phyloP scores from a whole-genome alignment of 1,140 invertebrate genomes.

The Trichomalopsis sarcophagae region DNA sequence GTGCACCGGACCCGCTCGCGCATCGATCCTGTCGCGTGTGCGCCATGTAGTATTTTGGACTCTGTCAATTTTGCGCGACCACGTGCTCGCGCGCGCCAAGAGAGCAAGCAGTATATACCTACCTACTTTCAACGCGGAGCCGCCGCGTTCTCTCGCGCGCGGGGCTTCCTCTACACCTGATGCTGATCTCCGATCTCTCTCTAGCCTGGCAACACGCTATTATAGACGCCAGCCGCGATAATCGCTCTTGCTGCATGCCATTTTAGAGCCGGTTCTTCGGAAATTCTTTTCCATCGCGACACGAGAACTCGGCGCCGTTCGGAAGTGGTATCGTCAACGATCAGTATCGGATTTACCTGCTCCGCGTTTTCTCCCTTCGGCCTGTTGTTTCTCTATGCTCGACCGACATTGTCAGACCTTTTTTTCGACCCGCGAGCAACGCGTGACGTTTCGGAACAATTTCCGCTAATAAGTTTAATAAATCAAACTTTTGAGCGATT shows the following conservation, averaged over 20 bases:
- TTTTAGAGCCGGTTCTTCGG: neutral
- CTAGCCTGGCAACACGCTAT: neutral
- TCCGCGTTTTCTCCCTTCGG: no score
- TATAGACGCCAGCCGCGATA: neutral
- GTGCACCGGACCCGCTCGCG: neutral
- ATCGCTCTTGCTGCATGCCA: no score
- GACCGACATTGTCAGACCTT: neutral
- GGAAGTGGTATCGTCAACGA: no score
- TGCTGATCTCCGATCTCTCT: neutral
- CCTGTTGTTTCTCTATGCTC: neutral
- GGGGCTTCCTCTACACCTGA: neutral
- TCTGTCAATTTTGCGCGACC: constrained; percentile 47
- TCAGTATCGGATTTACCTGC: no score
- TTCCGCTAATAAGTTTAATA: neutral
- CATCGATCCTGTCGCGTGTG: neutral
- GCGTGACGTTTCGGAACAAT: neutral
- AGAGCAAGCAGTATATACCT: neutral
- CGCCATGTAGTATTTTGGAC: constrained; percentile 35
- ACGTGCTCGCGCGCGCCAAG: constrained; percentile 49
- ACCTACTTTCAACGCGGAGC: neutral
- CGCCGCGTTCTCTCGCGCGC: neutral
- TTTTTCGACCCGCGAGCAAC: neutral
- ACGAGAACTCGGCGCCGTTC: no score
- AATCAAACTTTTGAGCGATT: neutral
- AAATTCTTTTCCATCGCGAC: neutral